Percentiles rank a stretch among this genome's conserved stretches.
Conservation (phyloP, 2,113 vertebrate genomes). For the Plectropomus leopardus region DNA sequence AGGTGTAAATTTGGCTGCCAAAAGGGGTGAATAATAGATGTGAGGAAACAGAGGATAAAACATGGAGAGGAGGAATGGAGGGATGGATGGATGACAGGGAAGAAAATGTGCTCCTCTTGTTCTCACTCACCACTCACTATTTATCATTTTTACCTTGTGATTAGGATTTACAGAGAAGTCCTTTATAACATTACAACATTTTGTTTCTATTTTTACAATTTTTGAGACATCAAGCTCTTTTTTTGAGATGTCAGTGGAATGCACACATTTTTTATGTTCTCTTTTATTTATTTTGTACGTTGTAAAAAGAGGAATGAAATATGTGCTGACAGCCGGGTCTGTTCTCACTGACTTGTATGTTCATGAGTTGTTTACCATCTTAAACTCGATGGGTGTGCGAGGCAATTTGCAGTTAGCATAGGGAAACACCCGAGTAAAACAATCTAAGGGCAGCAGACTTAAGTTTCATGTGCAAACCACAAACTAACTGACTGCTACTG, state of each 20-base stretch:
- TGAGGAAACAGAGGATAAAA: conserved; percentile 58
- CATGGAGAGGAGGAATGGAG: conserved; percentile 26
- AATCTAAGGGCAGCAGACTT: background rate
- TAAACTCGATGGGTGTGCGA: background rate
- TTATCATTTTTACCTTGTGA: conserved; percentile 27
- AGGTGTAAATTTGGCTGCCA: conserved; percentile 54
- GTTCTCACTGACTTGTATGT: background rate
- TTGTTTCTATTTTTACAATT: background rate
- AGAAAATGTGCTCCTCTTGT: conserved; percentile 37
- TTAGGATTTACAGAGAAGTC: conserved; percentile 6
- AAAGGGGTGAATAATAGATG: conserved; percentile 75
- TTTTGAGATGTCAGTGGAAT: too few relatives aligned
- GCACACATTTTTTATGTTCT: too few relatives aligned
- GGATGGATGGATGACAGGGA: conserved; percentile 40
- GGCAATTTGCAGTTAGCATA: background rate
- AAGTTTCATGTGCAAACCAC: background rate
- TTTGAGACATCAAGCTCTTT: too few relatives aligned
- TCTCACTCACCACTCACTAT: conserved; percentile 12
- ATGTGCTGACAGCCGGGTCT: background rate
- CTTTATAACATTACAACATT: background rate
- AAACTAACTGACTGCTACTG: background rate
- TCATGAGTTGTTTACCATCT: background rate
- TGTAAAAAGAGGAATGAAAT: background rate
- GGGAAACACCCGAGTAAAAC: background rate
- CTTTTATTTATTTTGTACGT: too few relatives aligned